phyloP scores from a whole-genome alignment of 2,113 vertebrate species.

The Arvicanthis niloticus region DNA sequence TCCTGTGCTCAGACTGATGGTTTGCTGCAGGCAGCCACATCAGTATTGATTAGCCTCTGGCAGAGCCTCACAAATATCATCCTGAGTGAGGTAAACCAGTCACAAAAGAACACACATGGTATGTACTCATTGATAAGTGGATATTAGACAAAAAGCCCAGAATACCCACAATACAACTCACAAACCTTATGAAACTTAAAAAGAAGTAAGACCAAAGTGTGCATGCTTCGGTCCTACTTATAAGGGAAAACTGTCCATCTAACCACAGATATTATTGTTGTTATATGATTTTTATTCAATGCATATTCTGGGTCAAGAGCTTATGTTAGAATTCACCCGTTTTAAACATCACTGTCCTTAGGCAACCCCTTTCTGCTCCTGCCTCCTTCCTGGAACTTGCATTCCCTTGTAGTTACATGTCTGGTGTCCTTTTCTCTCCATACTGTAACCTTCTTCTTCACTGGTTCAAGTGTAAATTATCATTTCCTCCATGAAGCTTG shows the following conservation, averaged over 20 bases:
- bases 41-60: too few relatives aligned
- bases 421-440: neutral
- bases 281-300: neutral
- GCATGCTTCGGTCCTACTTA: too few relatives aligned
- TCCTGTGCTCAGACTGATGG: too few relatives aligned
- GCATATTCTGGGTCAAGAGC: neutral
- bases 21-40: too few relatives aligned
- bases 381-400: neutral
- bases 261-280: neutral
- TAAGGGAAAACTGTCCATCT: neutral
- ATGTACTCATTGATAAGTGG: too few relatives aligned
- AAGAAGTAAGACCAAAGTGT: too few relatives aligned
- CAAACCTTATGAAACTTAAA: too few relatives aligned
- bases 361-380: neutral
- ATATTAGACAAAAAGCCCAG: too few relatives aligned
- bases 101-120: too few relatives aligned
- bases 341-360: neutral
- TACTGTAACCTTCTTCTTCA: neutral
- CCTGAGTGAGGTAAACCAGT: too few relatives aligned
- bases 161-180: too few relatives aligned
- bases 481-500: neutral
- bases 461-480: neutral
- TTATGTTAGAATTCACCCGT: neutral
- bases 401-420: neutral
- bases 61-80: too few relatives aligned